Percentiles rank a stretch among this genome's conserved stretches.
Conservation (phyloP, 2,888 invertebrate species). For the Cosmia trapezina region DNA sequence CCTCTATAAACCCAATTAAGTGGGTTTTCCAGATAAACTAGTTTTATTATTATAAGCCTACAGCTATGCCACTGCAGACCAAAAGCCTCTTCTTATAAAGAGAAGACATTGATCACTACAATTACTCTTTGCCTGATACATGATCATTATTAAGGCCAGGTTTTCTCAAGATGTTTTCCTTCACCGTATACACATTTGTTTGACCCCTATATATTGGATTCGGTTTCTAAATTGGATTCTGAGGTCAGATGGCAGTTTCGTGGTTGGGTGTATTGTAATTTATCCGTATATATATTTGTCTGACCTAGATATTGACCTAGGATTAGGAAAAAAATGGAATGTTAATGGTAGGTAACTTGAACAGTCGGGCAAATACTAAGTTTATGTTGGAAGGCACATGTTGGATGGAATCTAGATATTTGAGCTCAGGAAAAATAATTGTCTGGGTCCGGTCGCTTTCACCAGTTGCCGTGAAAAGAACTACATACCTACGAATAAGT, state of each 20-base stretch:
- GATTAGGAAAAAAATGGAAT: neutral
- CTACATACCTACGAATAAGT: too few relatives aligned
- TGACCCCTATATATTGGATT: conserved; percentile 19
- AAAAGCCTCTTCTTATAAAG: too few relatives aligned
- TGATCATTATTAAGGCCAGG: too few relatives aligned
- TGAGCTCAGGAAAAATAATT: neutral
- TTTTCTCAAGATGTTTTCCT: neutral
- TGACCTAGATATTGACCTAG: conserved; percentile 2
- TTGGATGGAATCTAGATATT: neutral
- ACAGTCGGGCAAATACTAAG: too few relatives aligned
- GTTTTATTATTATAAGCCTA: too few relatives aligned
- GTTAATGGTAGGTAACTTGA: neutral
- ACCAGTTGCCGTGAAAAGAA: too few relatives aligned
- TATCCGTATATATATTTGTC: conserved; percentile 6
- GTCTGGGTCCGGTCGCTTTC: neutral
- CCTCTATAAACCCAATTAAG: too few relatives aligned
- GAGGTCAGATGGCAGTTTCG: neutral
- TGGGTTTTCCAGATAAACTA: too few relatives aligned
- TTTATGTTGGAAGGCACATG: neutral
- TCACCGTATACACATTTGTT: neutral
- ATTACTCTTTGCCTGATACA: too few relatives aligned
- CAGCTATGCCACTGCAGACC: too few relatives aligned
- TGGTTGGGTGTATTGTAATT: neutral
- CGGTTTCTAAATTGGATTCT: conserved; percentile 14
- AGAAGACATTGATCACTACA: too few relatives aligned